Conservation (phyloP, 2,797 vertebrate species). For the Catostomus latipinnis region DNA sequence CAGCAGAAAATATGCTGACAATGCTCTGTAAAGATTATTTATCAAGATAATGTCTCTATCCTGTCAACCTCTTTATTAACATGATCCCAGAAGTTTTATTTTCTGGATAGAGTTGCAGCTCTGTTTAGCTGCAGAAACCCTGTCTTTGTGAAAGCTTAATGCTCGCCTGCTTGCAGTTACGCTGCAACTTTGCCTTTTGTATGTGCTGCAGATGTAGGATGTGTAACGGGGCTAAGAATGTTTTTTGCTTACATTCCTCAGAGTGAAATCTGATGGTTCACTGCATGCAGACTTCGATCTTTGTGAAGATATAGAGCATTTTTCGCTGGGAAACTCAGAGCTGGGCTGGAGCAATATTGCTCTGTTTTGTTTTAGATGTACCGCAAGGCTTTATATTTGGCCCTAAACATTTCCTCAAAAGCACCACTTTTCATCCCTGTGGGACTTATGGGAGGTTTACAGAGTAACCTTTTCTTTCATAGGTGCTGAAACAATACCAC, state of each 20-base stretch:
- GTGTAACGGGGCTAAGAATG: neutral
- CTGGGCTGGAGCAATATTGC: neutral
- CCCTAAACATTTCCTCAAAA: neutral
- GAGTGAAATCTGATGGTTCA: slow-evolving; percentile 10
- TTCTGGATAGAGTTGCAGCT: no score
- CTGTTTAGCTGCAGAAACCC: no score
- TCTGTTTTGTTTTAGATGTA: slow-evolving; percentile 46
- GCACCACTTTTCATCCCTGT: slow-evolving; percentile 33
- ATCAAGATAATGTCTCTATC: no score
- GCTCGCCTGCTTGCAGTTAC: no score
- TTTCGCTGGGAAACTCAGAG: neutral
- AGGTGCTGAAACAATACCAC: slow-evolving; percentile 78
- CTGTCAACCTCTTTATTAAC: no score
- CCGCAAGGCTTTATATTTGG: slow-evolving; percentile 14
- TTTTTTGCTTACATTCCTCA: slow-evolving; percentile 5
- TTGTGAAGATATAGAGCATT: neutral
- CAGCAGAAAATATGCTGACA: no score
- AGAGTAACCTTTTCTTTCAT: slow-evolving; percentile 69
- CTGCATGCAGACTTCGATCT: neutral
- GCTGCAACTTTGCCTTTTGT: neutral
- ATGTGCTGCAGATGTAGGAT: neutral
- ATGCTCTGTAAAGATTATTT: no score
- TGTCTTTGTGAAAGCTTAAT: no score
- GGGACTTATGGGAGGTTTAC: slow-evolving; percentile 42
- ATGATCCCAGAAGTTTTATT: no score